A percentile compares a stretch with the other conserved stretches of the same genome.
These are phyloP conservation scores for Hydrotaea cyrtoneurina DNA, from an alignment of 2,888 invertebrate species.

Conservation along the genomic window DNA sequence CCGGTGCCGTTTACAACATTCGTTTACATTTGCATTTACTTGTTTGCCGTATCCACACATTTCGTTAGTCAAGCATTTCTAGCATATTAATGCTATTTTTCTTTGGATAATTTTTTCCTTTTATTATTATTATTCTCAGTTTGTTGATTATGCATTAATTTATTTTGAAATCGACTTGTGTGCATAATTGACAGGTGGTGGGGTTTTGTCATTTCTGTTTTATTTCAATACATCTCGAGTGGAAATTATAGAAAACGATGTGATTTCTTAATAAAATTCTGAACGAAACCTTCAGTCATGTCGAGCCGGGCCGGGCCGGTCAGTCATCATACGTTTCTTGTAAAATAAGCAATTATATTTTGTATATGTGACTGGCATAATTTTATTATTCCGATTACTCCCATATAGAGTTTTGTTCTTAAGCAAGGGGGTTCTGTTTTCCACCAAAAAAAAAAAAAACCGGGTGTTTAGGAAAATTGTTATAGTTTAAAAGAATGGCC, in stretches of 20 bases:
- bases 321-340: conserved; percentile 14
- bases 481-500: background rate
- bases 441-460: conserved; percentile 2
- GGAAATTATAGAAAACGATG: conserved; percentile 1
- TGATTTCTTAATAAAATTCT: conserved; percentile 64
- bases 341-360: conserved; percentile 61
- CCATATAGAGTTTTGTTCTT: conserved; percentile 2
- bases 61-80: conserved; percentile 53
- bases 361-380: conserved; percentile 57
- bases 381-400: background rate
- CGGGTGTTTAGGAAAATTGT: conserved; percentile 8
- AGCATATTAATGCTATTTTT: conserved; percentile 58
- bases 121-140: conserved; percentile 23
- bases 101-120: conserved; percentile 28
- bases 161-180: conserved; percentile 56
- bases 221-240: background rate
- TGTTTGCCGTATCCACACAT: conserved; percentile 48
- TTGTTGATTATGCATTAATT: conserved; percentile 49
- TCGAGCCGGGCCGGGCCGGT: background rate
- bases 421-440: background rate
- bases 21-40: conserved; percentile 44
- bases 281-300: conserved; percentile 35
- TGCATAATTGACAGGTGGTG: conserved; percentile 63
- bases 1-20: conserved; percentile 33
- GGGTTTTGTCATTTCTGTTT: conserved; percentile 23